Evolutionary conservation across 2,888 invertebrate genomes (phyloP).

Genomic region (Tetragnatha montana): DNA sequence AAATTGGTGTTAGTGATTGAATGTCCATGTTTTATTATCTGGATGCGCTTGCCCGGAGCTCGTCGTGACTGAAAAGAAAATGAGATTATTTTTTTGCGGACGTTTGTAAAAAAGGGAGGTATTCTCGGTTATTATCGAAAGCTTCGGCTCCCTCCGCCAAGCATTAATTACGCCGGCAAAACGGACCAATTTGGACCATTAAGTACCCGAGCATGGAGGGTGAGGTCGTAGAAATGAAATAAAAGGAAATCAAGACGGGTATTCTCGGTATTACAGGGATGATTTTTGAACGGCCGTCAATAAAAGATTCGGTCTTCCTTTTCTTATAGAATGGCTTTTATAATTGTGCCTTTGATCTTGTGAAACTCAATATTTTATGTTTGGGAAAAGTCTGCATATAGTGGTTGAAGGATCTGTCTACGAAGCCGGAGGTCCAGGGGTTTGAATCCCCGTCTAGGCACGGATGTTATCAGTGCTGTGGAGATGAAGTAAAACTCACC

Average conservation of each 20-base stretch:
- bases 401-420: too few relatives aligned
- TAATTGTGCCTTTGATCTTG: too few relatives aligned
- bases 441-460: too few relatives aligned
- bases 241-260: neutral
- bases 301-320: neutral
- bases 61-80: constrained; percentile 65
- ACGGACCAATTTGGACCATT: constrained; percentile 26
- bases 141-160: constrained; percentile 24
- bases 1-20: constrained; percentile 61
- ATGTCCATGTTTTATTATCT: constrained; percentile 62
- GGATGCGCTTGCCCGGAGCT: constrained; percentile 13
- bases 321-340: too few relatives aligned
- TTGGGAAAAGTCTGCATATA: too few relatives aligned
- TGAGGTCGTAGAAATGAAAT: neutral
- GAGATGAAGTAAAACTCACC: too few relatives aligned
- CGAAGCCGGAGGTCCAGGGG: too few relatives aligned
- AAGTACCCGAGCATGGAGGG: neutral
- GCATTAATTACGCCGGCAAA: constrained; percentile 35
- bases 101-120: constrained; percentile 29
- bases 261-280: neutral
- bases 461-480: too few relatives aligned
- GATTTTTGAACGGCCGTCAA: neutral
- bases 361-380: too few relatives aligned
- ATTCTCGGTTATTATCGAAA: constrained; percentile 39
- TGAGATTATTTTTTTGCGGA: constrained; percentile 34